A percentile compares a stretch with the other conserved stretches of the same genome.
Evolutionary conservation across 2,797 vertebrate species (phyloP).

Genomic region (Micromesistius poutassou): DNA sequence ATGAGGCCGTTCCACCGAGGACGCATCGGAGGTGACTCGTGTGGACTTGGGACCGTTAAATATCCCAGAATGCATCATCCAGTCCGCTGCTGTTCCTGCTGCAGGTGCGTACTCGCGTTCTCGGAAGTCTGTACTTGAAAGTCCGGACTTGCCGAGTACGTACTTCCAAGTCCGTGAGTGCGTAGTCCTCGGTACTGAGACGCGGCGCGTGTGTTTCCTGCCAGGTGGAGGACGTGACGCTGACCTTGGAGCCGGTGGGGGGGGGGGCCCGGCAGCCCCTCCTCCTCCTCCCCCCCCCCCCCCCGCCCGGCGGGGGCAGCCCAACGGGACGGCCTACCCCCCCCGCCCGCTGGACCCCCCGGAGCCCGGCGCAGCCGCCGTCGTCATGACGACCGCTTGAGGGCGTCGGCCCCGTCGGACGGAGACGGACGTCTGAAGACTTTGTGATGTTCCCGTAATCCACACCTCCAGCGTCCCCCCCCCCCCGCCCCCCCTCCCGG

Average conservation of each 20-base stretch:
- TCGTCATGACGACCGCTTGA: conserved; percentile 69
- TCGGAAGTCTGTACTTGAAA: too few species aligned
- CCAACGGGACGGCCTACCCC: conserved; percentile 85
- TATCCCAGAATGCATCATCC: too few species aligned
- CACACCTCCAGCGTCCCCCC: conserved; percentile 52
- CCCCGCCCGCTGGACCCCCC: conserved; percentile 87
- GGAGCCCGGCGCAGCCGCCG: conserved; percentile 64
- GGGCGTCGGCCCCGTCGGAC: background rate
- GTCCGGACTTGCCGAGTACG: too few species aligned
- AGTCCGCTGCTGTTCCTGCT: too few species aligned
- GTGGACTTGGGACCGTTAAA: too few species aligned
- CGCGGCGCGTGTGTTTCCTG: too few species aligned
- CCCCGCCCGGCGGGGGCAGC: conserved; percentile 73
- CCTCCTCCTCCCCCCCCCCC: conserved; percentile 34
- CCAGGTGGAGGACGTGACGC: conserved; percentile 82
- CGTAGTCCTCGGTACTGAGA: too few species aligned
- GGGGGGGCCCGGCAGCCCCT: conserved; percentile 77
- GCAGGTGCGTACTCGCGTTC: too few species aligned
- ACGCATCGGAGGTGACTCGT: too few species aligned
- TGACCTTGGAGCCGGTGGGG: conserved; percentile 85
- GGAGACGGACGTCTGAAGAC: conserved; percentile 26
- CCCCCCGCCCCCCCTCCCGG: conserved; percentile 26
- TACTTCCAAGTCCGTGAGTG: too few species aligned
- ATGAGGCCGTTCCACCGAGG: too few species aligned
- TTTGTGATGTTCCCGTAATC: conserved; percentile 62